Evolutionary conservation across 2,888 invertebrate species (phyloP), one percentile per base, ranked within the genome.

Genomic region (Dynastes maya): DNA sequence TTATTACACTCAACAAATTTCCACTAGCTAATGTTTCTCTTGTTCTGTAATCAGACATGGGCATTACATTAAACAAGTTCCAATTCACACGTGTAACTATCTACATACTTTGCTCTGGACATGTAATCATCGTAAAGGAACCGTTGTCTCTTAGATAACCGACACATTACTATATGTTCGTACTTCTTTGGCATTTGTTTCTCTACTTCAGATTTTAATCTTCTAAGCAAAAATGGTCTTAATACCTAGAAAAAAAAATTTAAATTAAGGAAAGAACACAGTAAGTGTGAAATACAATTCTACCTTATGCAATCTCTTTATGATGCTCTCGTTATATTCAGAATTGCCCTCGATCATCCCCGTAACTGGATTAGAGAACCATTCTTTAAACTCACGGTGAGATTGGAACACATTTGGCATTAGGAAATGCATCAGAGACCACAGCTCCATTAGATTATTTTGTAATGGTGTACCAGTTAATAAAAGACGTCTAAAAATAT

Each of bases 51-150:
- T 81, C 51, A 76, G 78, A 65, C 9, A 68, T 32, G 1, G 11
- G 75, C 45, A 61, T 78, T 79, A 51, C 68, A 76, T 53, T n/a
- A 22, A 32, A 61, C 9, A 64, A 64, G 1, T 45, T 27, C 1
- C 40, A 45, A 45, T 58, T 78, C 58, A 45, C 11, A 11, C 8
- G 8, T 45, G 11, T 11, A 45, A 11, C 11, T 45, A 9, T 22
- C 9, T 2, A 91, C 94, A 91, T 90, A 96, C 96, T 96, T 95
- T 86, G 98, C 94, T 85, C 97, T 93, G 76, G 97, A 95, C 98
- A 99, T 99, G 90, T 99, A 99, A 89, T 99, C 99, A 90, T 99
- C 99, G 90, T 99, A 99, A 79, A 99, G 92, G 90, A 94, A 98
- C 81, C 99, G 93, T 89, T 99, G 99, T 53, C 99, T 92, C 89